A percentile compares a stretch with the other conserved stretches of the same genome.
phyloP scores from a whole-genome alignment of 1,140 invertebrate genomes.

The Drepana arcuata region DNA sequence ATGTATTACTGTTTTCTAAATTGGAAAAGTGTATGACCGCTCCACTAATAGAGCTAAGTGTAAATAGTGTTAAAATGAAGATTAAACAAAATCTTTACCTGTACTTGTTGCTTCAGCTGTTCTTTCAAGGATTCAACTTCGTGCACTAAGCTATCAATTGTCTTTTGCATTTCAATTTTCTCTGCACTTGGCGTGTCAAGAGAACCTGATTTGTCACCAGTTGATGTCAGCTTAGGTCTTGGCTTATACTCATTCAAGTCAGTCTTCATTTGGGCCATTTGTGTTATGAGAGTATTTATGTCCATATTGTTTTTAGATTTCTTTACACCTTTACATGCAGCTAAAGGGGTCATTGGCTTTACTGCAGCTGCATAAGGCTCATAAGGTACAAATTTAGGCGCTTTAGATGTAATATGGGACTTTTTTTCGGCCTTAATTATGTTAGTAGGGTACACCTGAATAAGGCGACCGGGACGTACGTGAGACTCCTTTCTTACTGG shows the following conservation, averaged over 20 bases:
- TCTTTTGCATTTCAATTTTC: conserved; percentile 48
- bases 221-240: conserved; percentile 66
- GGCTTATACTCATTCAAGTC: conserved; percentile 63
- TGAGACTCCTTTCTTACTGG: conserved; percentile 24
- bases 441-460: conserved; percentile 51
- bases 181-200: conserved; percentile 28
- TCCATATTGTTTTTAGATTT: conserved; percentile 78
- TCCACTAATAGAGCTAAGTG: too few species aligned
- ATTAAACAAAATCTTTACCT: conserved; percentile 45
- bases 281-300: conserved; percentile 77
- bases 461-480: conserved; percentile 28
- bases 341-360: conserved; percentile 78
- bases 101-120: conserved; percentile 67
- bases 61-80: too few species aligned
- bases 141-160: conserved; percentile 37
- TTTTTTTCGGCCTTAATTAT: conserved; percentile 36
- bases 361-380: conserved; percentile 91
- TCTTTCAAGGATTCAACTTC: conserved; percentile 61
- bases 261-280: conserved; percentile 78
- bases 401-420: conserved; percentile 72
- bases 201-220: conserved; percentile 51
- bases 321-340: conserved; percentile 61
- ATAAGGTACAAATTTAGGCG: conserved; percentile 89
- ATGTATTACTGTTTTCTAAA: too few species aligned
- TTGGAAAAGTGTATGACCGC: too few species aligned